Conservation (phyloP, 2,797 vertebrate genomes). For the Sphaeramia orbicularis region DNA sequence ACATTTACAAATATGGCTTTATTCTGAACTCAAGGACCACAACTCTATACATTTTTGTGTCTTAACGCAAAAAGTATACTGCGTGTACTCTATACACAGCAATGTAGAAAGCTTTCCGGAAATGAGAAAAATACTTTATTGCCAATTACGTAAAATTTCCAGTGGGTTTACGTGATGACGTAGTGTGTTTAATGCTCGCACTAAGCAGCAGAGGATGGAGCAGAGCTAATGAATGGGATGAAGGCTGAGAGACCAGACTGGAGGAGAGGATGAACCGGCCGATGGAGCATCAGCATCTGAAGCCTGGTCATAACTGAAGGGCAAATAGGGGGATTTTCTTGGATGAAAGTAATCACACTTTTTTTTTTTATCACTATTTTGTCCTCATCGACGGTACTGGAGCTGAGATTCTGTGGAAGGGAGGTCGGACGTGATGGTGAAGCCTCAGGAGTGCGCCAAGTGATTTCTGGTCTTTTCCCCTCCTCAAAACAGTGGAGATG, state of each 20-base stretch:
- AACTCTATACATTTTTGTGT: background rate
- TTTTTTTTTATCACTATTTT: no score
- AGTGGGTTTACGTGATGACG: slow-evolving; percentile 86
- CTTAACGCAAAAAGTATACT: background rate
- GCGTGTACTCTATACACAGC: background rate
- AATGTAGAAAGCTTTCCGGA: slow-evolving; percentile 22
- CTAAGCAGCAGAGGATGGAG: slow-evolving; percentile 82
- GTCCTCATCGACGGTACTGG: slow-evolving; percentile 2
- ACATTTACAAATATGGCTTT: no score
- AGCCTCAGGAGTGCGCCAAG: slow-evolving; percentile 48
- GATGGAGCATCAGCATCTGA: slow-evolving; percentile 38
- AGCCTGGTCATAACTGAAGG: slow-evolving; percentile 1
- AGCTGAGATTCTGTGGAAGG: slow-evolving; percentile 23
- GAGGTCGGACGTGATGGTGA: slow-evolving; percentile 40
- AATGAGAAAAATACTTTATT: slow-evolving; percentile 33
- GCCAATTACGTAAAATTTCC: slow-evolving; percentile 80
- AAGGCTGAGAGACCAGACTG: slow-evolving; percentile 47
- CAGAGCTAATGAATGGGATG: slow-evolving; percentile 69
- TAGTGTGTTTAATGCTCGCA: slow-evolving; percentile 78
- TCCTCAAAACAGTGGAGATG: slow-evolving; percentile 46
- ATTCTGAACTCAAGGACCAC: background rate
- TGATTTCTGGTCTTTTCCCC: slow-evolving; percentile 26
- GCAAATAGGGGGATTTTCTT: no score
- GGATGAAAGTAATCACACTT: no score
- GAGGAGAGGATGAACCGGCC: slow-evolving; percentile 51